phyloP scores from a whole-genome alignment of 2,888 invertebrate genomes.

The Slavum lentiscoides region DNA sequence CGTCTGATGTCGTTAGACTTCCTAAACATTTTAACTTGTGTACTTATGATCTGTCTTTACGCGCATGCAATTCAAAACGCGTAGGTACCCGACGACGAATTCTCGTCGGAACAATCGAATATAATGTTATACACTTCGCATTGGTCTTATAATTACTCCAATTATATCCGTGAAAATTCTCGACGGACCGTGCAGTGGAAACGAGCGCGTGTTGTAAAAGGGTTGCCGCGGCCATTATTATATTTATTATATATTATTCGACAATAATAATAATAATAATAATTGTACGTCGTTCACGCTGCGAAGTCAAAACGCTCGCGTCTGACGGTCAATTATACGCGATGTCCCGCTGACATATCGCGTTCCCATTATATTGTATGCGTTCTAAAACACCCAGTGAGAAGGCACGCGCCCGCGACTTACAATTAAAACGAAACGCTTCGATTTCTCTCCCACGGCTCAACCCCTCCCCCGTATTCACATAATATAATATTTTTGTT shows the following conservation, averaged over 20 bases:
- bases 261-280: too few species aligned
- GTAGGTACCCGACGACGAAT: too few species aligned
- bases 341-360: slow-evolving; percentile 45
- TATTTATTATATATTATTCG: not conserved
- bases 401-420: slow-evolving; percentile 31
- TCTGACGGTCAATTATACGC: slow-evolving; percentile 46
- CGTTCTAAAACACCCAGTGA: slow-evolving; percentile 1
- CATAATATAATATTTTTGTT: not conserved
- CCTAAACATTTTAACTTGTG: too few species aligned
- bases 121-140: too few species aligned
- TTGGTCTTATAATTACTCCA: too few species aligned
- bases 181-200: not conserved
- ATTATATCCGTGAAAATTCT: slow-evolving; percentile 8
- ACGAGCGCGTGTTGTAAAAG: not conserved
- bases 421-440: slow-evolving; percentile 46
- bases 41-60: too few species aligned
- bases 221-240: slow-evolving; percentile 17
- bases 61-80: too few species aligned
- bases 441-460: slow-evolving; percentile 25
- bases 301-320: slow-evolving; percentile 47
- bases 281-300: slow-evolving; percentile 30
- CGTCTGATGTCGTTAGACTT: too few species aligned
- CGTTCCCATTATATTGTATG: slow-evolving; percentile 7
- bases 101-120: too few species aligned
- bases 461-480: not conserved